Evolutionary conservation across 2,888 invertebrate species (phyloP), one percentile per base, ranked within the genome.

Genomic region (Lithophane leautieri): DNA sequence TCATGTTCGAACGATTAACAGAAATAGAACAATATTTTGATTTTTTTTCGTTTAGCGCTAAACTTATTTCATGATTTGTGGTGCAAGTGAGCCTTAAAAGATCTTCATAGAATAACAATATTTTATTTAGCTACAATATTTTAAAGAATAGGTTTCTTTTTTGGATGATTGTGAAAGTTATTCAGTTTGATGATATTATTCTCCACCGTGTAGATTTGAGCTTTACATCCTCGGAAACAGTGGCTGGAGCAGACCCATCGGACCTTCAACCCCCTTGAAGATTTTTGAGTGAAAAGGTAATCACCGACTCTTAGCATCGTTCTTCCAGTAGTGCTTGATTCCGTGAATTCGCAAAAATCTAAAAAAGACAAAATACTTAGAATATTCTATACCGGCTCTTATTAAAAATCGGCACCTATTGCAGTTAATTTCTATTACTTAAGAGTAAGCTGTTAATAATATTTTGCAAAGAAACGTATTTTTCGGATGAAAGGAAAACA

Each of bases 181-280:
- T 88, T 88, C 7, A 86, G 52, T 70, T 70, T 86, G n/a, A 88
- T 78, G 2, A 88, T 86, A 9, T 70, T 62, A 47, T 85, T 84
- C 28, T 80, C 84, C n/a, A 85, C 25, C 0, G 90, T 91, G 52
- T 86, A 86, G 14, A 91, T 74, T 58, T 84, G 84, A 8, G 91
- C 92, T 54, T 87, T 88, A 54, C 92, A 92, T 7, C 86, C 86
- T 75, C 81, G 84, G 40, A 85, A 86, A 66, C 86, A 87, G 62
- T 89, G 90, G n/a, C 87, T 89, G 34, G 92, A 90, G 63, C 92
- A 92, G 0, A 89, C 87, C 92, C 92, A 92, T 60, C 91, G 73
- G 4, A 80, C 80, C 73, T 87, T 87, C 56, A 77, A 0, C 4
- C 87, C 86, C 14, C 78, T 71, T 25, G 82, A 78, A 14, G 88